Evolutionary conservation across 2,113 vertebrate species (phyloP), one percentile per base, ranked within the genome.

Genomic region (Pseudorectes ferrugineus): DNA sequence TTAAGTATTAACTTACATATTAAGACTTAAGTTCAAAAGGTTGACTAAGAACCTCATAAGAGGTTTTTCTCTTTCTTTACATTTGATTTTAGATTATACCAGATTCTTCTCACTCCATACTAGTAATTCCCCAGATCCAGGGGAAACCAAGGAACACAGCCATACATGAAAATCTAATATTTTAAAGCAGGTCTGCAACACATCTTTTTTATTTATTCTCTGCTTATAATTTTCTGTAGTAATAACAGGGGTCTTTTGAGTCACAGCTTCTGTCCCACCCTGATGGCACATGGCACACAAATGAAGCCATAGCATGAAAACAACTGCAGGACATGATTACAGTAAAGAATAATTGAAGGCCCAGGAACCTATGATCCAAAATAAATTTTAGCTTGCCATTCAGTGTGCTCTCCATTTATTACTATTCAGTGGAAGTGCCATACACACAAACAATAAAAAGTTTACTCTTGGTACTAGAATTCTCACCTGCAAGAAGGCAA

Each of bases 281-380:
- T 66, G 71, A 65, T 78, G 93, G 59, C 54, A 91, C 71, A 52
- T 35, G 48, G 78, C 67, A 77, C 89, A 85, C 65, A 96, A 89
- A 95, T 79, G 74, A 93, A 95, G 26, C 71, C 79, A 66, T 58
- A 82, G 78, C 82, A 72, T 65, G 68, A 96, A 85, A 95, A 95
- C 61, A 29, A 93, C 80, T 78, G 40, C 42, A 65, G 88, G 65
- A 95, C 54, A 71, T 71, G 85, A 92, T 89, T 92, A 91, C 13
- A 84, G 31, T 36, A 82, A 89, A 94, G 65, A 96, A 92, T 92
- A 95, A 93, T 67, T 94, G 91, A 95, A 93, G 71, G 40, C 29
- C 57, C 52, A 54, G 85, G 54, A 93, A 85, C 43, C 62, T 88
- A 23, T 48, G 81, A 72, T 95, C 89, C 85, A 89, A 77, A 95